Evolutionary conservation across 2,888 invertebrate species (phyloP).

Genomic region (Xylota segnis): DNA sequence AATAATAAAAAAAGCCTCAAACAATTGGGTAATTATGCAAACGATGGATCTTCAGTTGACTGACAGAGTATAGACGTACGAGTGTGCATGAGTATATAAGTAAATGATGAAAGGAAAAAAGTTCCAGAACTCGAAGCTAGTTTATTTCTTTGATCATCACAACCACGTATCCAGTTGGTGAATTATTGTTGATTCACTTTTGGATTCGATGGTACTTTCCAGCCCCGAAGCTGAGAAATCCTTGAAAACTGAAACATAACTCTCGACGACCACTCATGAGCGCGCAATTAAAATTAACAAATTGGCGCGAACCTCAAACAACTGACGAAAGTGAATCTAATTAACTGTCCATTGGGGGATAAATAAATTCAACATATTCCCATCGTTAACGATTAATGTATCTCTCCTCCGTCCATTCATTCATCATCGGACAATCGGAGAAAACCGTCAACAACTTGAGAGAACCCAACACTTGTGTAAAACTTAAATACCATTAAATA

Average conservation of each 20-base stretch:
- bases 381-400: constrained; percentile 17
- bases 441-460: constrained; percentile 11
- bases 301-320: constrained; percentile 36
- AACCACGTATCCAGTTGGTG: background rate
- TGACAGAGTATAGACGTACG: background rate
- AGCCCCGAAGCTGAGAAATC: background rate
- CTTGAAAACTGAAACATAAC: constrained; percentile 6
- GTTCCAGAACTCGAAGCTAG: constrained; percentile 10
- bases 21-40: constrained; percentile 21
- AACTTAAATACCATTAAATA: constrained; percentile 23
- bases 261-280: constrained; percentile 1
- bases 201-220: background rate
- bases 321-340: constrained; percentile 56
- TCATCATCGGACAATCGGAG: constrained; percentile 12
- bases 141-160: background rate
- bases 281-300: constrained; percentile 25
- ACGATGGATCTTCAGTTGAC: background rate
- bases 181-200: background rate
- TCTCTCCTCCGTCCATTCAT: background rate
- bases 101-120: background rate
- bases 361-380: constrained; percentile 22
- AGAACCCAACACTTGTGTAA: constrained; percentile 1
- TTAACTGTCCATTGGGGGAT: constrained; percentile 27
- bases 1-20: background rate
- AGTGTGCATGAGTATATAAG: background rate